Evolutionary conservation across 2,888 invertebrate species (phyloP), one percentile per base, ranked within the genome.

Genomic region (Flexamia atlantica): DNA sequence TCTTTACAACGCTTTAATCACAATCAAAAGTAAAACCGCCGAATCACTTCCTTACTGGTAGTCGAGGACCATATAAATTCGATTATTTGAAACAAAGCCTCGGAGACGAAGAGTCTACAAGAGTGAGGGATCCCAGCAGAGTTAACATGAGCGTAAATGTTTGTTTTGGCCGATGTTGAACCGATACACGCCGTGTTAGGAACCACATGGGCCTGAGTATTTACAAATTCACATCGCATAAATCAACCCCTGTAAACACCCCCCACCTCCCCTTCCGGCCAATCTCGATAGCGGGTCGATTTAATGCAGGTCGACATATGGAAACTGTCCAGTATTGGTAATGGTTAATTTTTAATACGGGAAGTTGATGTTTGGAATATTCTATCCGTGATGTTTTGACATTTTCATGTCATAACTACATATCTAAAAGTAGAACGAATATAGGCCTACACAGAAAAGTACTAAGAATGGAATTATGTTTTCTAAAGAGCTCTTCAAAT

Each of bases 141-240:
- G 64, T 64, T 30, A 64, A 64, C 64, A 64, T 64, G 1, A 4
- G 64, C 14, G 64, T 64, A 64, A 64, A 64, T 70, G 74, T 76
- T 76, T 46, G 46, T 46, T 46, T 46, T 42, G 74, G 74, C 72
- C 72, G 20, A 50, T 46, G 74, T 76, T 42, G 28, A 42, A 17
- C 42, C 74, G 74, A 28, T 76, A 76, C 74, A 72, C 20, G 40
- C 40, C 23, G n/a, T 72, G 72, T 72, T 72, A 76, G 50, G 74
- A 76, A 76, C 74, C 74, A 76, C 74, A 46, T 76, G 74, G 70
- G n/a, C 74, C 74, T 28, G 23, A 25, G 46, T 76, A 50, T 76
- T 76, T 76, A 76, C 74, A 76, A 76, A 76, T 76, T 50, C 74
- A 23, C 17, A 50, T 46, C 74, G 46, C 74, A 76, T 76, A 76